Conservation (phyloP, 2,113 vertebrate genomes). For the Eleginops maclovinus region DNA sequence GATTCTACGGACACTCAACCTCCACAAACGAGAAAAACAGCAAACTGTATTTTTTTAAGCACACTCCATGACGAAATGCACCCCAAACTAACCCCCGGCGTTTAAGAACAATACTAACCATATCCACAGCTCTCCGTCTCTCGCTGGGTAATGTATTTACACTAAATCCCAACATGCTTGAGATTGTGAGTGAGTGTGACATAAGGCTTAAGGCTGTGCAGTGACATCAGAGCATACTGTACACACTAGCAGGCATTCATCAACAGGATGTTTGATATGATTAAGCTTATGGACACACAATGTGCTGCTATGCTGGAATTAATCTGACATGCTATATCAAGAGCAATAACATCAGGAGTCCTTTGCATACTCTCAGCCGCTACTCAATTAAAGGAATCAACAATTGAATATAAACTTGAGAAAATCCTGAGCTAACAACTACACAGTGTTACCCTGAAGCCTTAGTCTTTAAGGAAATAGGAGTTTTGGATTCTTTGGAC, state of each 20-base stretch:
- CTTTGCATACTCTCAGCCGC: not conserved
- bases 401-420: not conserved
- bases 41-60: no score
- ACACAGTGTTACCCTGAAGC: no score
- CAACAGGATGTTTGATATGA: constrained; percentile 13
- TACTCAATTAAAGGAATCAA: not conserved
- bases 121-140: not conserved
- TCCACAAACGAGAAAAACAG: no score
- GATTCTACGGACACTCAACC: no score
- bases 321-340: constrained; percentile 17
- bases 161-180: not conserved
- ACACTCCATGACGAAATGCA: no score
- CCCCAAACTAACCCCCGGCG: no score
- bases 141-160: not conserved
- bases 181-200: constrained; percentile 16
- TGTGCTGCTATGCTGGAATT: not conserved
- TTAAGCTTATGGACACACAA: not conserved
- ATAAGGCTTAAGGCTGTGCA: constrained; percentile 15
- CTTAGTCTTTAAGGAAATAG: not conserved
- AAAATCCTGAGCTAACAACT: not conserved
- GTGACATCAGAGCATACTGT: constrained; percentile 15
- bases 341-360: constrained; percentile 11
- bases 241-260: constrained; percentile 15
- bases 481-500: not conserved
- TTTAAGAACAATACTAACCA: not conserved